Evolutionary conservation across 2,113 vertebrate species (phyloP).

Genomic region (Proteles cristata): DNA sequence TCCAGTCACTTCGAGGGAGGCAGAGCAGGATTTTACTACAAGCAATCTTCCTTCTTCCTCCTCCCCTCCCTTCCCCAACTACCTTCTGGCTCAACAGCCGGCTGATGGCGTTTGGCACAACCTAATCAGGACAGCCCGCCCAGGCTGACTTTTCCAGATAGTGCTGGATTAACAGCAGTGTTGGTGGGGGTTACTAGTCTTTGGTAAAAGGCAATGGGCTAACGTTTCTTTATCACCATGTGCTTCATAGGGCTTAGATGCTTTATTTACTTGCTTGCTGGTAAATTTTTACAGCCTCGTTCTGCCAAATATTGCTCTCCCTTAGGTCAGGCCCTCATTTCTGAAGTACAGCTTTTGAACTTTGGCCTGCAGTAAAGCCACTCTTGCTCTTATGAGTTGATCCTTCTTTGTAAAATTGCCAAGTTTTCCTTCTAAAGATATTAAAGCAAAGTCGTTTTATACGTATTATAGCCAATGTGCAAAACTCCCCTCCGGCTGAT

Average conservation of each 20-base stretch:
- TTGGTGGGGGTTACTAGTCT: constrained; percentile 3
- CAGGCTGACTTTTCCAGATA: constrained; percentile 56
- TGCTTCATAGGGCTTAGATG: constrained; percentile 75
- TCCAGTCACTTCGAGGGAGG: not conserved
- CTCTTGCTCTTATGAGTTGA: constrained; percentile 50
- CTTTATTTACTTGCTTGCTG: constrained; percentile 81
- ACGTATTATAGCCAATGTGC: not conserved
- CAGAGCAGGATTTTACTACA: not conserved
- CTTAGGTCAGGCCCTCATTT: constrained; percentile 44
- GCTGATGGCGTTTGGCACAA: constrained; percentile 58
- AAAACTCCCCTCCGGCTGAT: not conserved
- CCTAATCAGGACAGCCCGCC: constrained; percentile 60
- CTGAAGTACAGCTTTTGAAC: constrained; percentile 58
- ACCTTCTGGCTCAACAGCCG: constrained; percentile 68
- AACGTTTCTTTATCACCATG: constrained; percentile 82
- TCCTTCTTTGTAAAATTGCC: constrained; percentile 59
- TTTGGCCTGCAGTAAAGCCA: constrained; percentile 70
- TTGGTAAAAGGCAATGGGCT: constrained; percentile 69
- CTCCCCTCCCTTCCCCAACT: constrained; percentile 33
- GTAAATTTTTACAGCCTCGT: constrained; percentile 77
- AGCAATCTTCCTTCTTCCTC: constrained; percentile 39
- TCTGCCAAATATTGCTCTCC: constrained; percentile 56
- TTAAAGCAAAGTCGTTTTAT: not conserved
- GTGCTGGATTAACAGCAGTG: constrained; percentile 9
- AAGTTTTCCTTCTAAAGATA: constrained; percentile 54